A percentile compares a stretch with the other conserved stretches of the same genome.
Evolutionary conservation across 2,888 invertebrate species (phyloP).

Genomic region (Campaea margaritaria): DNA sequence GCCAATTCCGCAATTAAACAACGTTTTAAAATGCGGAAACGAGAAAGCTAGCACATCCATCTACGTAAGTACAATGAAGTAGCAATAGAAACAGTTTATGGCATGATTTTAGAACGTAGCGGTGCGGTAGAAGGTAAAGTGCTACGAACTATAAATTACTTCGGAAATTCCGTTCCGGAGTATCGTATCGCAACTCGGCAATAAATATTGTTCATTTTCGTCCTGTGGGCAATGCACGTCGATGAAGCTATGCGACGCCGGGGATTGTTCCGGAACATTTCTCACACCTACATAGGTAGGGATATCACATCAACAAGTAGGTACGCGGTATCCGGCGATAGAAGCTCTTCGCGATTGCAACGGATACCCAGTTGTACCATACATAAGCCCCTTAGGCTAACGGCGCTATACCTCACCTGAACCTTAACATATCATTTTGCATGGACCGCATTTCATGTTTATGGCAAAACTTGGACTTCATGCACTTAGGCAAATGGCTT

Average conservation of each 20-base stretch:
- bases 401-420: constrained; percentile 57
- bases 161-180: constrained; percentile 71
- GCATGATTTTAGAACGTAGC: constrained; percentile 40
- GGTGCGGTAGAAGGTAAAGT: constrained; percentile 60
- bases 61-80: constrained; percentile 1
- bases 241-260: constrained; percentile 62
- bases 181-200: constrained; percentile 70
- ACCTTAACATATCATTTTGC: constrained; percentile 82
- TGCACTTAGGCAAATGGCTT: constrained; percentile 84
- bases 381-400: constrained; percentile 40
- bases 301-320: constrained; percentile 36
- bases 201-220: constrained; percentile 81
- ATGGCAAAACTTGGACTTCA: constrained; percentile 82
- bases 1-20: constrained; percentile 11
- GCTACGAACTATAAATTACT: constrained; percentile 79
- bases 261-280: constrained; percentile 42
- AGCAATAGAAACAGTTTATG: constrained; percentile 2
- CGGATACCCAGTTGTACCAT: constrained; percentile 37
- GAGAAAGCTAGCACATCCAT: not conserved
- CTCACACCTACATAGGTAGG: constrained; percentile 17
- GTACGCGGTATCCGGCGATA: constrained; percentile 28
- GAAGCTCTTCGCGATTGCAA: constrained; percentile 50
- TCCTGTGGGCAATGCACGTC: constrained; percentile 72
- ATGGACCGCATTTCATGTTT: constrained; percentile 82
- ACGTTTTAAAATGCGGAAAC: constrained; percentile 11